These are phyloP conservation scores for Oceanodroma tethys DNA, from an alignment of 2,113 vertebrate genomes.

Conservation along the genomic window DNA sequence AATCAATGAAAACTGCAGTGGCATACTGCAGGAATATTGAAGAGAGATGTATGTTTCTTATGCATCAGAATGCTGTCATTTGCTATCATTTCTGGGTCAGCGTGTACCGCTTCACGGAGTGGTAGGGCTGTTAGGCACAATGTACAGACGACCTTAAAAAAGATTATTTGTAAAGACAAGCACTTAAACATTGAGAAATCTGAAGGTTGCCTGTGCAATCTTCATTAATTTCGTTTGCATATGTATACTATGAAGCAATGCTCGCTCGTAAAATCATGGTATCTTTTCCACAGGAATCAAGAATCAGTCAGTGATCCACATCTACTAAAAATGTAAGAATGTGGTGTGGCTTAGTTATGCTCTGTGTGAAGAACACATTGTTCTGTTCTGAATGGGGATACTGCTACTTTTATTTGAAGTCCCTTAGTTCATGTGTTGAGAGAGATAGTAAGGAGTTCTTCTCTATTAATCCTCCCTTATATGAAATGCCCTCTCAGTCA, in stretches of 20 bases:
- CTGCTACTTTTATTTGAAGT: neutral
- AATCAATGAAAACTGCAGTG: neutral
- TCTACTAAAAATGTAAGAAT: neutral
- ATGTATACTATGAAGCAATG: neutral
- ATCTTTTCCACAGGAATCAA: neutral
- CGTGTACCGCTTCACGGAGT: fast-evolving
- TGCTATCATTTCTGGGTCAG: neutral
- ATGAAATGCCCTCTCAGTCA: neutral
- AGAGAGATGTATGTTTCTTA: neutral
- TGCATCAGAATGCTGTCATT: neutral
- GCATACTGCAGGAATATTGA: neutral
- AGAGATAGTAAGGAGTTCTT: neutral
- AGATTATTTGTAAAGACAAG: neutral
- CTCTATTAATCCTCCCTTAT: neutral
- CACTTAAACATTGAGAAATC: neutral
- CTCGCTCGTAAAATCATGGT: neutral
- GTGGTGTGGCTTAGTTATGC: neutral
- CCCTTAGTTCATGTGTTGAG: neutral
- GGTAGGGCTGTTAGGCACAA: neutral
- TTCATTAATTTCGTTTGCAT: neutral
- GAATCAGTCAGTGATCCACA: neutral
- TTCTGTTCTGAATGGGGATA: neutral
- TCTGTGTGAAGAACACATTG: neutral
- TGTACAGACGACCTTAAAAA: neutral
- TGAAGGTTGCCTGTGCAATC: neutral